phyloP scores from a whole-genome alignment of 2,113 vertebrate genomes.

The Galbula dea region DNA sequence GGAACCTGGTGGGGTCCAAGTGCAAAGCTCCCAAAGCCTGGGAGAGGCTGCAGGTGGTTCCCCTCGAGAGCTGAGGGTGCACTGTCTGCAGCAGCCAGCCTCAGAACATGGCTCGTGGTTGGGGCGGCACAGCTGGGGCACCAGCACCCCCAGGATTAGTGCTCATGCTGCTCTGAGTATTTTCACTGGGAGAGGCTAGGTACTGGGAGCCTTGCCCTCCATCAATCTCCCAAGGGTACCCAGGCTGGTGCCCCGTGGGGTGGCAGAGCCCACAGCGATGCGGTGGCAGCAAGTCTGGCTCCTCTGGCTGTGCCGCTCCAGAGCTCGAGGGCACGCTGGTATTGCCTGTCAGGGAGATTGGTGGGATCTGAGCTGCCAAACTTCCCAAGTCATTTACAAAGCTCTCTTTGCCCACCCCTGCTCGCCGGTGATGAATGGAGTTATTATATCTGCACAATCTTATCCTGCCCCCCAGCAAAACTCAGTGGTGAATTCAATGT shows the following conservation, averaged over 20 bases:
- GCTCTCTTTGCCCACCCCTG: background rate
- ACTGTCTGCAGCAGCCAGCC: accelerated
- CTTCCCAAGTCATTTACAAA: background rate
- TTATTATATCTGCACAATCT: constrained; percentile 63
- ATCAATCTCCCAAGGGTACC: accelerated
- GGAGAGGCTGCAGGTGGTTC: background rate
- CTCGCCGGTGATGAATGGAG: constrained; percentile 40
- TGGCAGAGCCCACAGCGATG: background rate
- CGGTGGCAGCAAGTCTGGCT: background rate
- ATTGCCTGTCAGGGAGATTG: constrained; percentile 60
- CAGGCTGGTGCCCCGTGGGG: accelerated
- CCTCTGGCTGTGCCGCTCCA: background rate
- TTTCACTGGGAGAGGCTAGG: background rate
- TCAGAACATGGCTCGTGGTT: background rate
- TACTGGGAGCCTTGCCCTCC: background rate
- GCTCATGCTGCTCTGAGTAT: background rate
- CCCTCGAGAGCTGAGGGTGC: accelerated
- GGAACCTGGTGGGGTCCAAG: background rate
- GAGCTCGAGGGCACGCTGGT: background rate
- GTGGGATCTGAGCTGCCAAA: constrained; percentile 25
- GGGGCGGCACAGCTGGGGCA: background rate
- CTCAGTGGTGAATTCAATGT: constrained; percentile 22
- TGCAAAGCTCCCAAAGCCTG: background rate
- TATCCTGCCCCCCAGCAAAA: constrained; percentile 61
- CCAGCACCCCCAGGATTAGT: too few relatives aligned